Evolutionary conservation across 2,113 vertebrate genomes (phyloP), one percentile per base, ranked within the genome.

Genomic region (Salvelinus fontinalis): DNA sequence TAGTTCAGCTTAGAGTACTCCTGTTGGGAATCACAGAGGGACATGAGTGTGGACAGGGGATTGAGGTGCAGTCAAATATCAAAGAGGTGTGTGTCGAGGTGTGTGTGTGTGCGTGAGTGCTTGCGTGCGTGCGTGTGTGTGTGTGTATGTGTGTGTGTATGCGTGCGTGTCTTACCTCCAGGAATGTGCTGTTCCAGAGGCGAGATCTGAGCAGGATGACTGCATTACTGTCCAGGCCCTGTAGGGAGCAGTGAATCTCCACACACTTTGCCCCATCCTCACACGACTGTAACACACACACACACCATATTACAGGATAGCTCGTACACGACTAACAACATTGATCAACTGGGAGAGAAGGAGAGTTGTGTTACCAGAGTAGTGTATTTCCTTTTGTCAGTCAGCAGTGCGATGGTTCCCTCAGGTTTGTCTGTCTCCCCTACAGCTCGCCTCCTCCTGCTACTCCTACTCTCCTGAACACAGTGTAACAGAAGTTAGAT

Each of bases 151-250:
- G 34, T 7, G 31, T 0, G 48, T 3, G 48, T 49, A 14, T 14
- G 48, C 1, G 13, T 9, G 12, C 13, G 26, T 39, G 64, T 66
- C 77, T 82, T 85, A 98, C 98, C 95, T 97, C 93, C 4, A 95
- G 60, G 79, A 99, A 97, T 0, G 98, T 99, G 74, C 92, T 68
- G 70, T 97, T 97, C 96, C 96, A 98, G 1, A 99, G 83, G 14
- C 96, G 95, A 8, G 97, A 95, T 54, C 90, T 89, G 13, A 98
- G 16, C 3, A 91, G 79, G 5, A 99, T 82, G 0, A 94, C 88
- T 18, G 96, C 96, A 80, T 94, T 97, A 87, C 95, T 97, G 86
- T 97, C 97, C 31, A 99, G 76, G 73, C 94, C 97, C 66, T 79
- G 90, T 74, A 99, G 94, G 0, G 95, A 94, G 79, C 98, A 99